Evolutionary conservation across 2,113 vertebrate genomes (phyloP).

Genomic region (Sula dactylatra): DNA sequence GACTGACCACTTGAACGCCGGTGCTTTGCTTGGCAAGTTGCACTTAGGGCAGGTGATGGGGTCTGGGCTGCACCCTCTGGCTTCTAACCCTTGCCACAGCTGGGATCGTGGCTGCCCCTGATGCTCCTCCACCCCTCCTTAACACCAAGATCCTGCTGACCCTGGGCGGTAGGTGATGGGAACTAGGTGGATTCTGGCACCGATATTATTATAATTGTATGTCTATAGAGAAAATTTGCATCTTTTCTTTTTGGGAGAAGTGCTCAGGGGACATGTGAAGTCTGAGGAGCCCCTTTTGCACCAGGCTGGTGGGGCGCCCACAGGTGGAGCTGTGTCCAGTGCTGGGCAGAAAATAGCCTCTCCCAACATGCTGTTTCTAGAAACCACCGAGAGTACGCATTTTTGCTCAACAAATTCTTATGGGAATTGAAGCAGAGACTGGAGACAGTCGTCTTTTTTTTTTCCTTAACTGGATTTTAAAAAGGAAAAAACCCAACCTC

Average conservation of each 20-base stretch:
- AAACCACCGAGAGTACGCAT: fast-evolving
- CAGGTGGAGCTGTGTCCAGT: fast-evolving
- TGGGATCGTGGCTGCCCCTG: fast-evolving
- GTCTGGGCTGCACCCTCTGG: neutral
- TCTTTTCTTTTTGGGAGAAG: too few species aligned
- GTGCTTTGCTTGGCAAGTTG: neutral
- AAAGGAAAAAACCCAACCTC: neutral
- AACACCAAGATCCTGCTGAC: fast-evolving
- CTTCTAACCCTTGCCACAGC: fast-evolving
- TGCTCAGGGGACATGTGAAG: fast-evolving
- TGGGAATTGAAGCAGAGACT: neutral
- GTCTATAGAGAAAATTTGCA: fast-evolving
- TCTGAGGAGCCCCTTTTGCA: neutral
- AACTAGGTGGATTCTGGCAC: fast-evolving
- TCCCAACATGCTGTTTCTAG: fast-evolving
- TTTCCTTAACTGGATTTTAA: neutral
- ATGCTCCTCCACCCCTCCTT: neutral
- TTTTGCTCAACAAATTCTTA: neutral
- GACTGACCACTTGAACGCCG: fast-evolving
- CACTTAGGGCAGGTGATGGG: fast-evolving
- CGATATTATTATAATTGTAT: fast-evolving
- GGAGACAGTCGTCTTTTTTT: neutral
- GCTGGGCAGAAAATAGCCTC: neutral
- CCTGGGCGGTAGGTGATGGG: too few species aligned
- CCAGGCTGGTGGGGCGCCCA: fast-evolving